Evolutionary conservation across 2,888 invertebrate species (phyloP), one percentile per base, ranked within the genome.

Genomic region (Aspidiotus destructor): DNA sequence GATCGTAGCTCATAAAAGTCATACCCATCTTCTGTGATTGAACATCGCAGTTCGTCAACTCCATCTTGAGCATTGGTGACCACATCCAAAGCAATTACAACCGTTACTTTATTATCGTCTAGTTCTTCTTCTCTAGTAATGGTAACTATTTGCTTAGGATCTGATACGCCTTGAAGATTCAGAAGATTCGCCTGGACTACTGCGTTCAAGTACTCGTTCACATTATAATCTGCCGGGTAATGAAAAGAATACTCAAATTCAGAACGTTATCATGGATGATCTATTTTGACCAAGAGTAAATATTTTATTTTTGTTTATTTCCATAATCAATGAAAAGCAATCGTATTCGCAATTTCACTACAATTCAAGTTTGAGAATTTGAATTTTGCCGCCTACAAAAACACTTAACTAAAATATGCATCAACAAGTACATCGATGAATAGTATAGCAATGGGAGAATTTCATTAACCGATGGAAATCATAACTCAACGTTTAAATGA

Each of bases 1-100:
- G 28, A 28, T 28, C 28, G 28, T 28, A 28, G 1, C 28, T 5
- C 28, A 28, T 2, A 52, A 52, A 44, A 52, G 2, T n/a, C 16
- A 17, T 63, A 71, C 70, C 70, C 69, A 28, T 67, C 58, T 54
- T 70, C 68, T 44, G 67, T 63, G 28, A 69, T 28, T 15, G 53
- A 48, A 62, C 71, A 71, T 17, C 60, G 67, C 42, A 71, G 67
- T 57, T 71, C 70, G 63, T 71, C 71, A 42, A 71, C 70, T 41
- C 71, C 71, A 9, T 70, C 67, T 44, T 62, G 40, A 9, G 58
- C 42, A 62, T 42, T 69, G 17, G 69, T 58, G 7, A 61, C 69
- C 17, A 69, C 53, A 57, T 62, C 62, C 5, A 69, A 54, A 10
- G 62, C 62, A 16, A 62, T 60, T 28, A 60, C 53, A 8, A 52